Evolutionary conservation across 2,113 vertebrate species (phyloP).

Genomic region (Pseudonaja textilis): DNA sequence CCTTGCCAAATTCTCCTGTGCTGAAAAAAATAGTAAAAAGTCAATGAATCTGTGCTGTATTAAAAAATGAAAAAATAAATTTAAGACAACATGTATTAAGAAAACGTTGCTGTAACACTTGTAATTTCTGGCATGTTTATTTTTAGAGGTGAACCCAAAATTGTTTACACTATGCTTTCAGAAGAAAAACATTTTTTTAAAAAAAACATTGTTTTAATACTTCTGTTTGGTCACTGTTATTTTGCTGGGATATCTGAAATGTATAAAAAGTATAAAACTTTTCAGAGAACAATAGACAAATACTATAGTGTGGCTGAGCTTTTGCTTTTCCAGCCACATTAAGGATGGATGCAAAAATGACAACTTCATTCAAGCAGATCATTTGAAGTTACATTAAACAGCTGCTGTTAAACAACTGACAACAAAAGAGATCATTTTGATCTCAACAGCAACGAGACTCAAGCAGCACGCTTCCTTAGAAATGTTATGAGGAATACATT

Average conservation of each 20-base stretch:
- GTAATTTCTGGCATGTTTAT: conserved; percentile 31
- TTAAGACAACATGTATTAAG: conserved; percentile 11
- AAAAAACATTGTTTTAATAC: neutral
- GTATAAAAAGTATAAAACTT: conserved; percentile 37
- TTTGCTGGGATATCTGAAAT: conserved; percentile 24
- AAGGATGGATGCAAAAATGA: conserved; percentile 71
- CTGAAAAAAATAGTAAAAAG: conserved; percentile 11
- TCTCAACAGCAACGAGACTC: conserved; percentile 58
- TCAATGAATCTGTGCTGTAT: neutral
- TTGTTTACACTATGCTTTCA: neutral
- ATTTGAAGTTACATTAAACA: conserved; percentile 76
- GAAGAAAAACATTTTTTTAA: neutral
- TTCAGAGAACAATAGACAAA: conserved; percentile 32
- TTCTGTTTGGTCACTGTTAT: conserved; percentile 8
- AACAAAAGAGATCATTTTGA: conserved; percentile 67
- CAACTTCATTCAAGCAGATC: conserved; percentile 74
- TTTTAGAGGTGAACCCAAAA: neutral
- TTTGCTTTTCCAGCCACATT: conserved; percentile 57
- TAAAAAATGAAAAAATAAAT: conserved; percentile 31
- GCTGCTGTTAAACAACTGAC: conserved; percentile 75
- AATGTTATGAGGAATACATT: conserved; percentile 65
- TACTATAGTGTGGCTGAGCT: conserved; percentile 34
- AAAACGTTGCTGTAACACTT: conserved; percentile 1
- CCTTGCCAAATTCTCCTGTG: conserved; percentile 2
- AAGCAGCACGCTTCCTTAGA: conserved; percentile 57